Evolutionary conservation across 2,797 vertebrate species (phyloP).

Genomic region (Setipinna tenuifilis): DNA sequence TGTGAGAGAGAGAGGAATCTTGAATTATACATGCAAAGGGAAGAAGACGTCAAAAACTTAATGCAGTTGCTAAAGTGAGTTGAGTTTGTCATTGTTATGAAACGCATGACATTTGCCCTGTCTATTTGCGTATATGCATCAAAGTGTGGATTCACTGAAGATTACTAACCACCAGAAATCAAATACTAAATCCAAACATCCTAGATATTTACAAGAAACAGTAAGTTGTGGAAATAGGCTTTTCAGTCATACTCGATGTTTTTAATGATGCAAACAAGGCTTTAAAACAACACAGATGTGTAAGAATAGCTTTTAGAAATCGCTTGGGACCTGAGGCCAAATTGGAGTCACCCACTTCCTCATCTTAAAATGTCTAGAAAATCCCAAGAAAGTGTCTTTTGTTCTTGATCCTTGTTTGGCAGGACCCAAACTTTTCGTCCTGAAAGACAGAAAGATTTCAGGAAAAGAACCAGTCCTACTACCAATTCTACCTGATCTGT

Average conservation of each 20-base stretch:
- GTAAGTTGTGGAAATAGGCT: too few relatives aligned
- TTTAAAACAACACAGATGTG: too few relatives aligned
- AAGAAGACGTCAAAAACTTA: background rate
- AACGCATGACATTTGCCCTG: background rate
- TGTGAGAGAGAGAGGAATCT: too few relatives aligned
- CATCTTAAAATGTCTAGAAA: background rate
- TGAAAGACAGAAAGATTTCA: too few relatives aligned
- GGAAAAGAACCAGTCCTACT: too few relatives aligned
- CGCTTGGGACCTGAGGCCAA: background rate
- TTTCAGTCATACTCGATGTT: too few relatives aligned
- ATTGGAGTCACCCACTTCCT: background rate
- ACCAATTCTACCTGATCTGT: background rate
- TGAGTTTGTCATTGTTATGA: background rate
- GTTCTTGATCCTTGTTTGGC: background rate
- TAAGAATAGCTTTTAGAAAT: background rate
- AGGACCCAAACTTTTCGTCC: background rate
- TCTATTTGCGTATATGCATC: background rate
- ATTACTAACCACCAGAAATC: background rate
- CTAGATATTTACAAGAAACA: too few relatives aligned
- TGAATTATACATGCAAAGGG: background rate
- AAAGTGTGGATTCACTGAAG: background rate
- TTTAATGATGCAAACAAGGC: too few relatives aligned
- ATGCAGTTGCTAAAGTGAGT: background rate
- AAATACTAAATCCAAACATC: too few relatives aligned
- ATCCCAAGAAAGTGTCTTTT: background rate